Base-by-base conservation (phyloP, 1,140 invertebrate genomes). In the Oncopodura yosiiana region DNA sequence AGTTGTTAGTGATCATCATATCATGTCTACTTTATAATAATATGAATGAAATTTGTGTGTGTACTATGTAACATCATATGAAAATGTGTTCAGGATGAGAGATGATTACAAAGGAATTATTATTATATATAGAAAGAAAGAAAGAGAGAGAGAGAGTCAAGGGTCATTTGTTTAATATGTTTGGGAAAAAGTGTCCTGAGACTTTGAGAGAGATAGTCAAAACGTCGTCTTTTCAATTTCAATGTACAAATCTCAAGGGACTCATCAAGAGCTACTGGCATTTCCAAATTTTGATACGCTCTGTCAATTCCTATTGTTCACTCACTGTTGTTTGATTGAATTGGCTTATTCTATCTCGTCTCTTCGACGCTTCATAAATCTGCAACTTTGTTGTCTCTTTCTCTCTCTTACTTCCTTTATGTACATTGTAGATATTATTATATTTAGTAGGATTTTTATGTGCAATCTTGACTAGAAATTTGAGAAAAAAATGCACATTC, bases 111-210 rank as follows among this genome's bases (percentile, higher is more conserved):
- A n/a, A n/a, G n/a, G n/a, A n/a, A n/a, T n/a, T n/a, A n/a, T n/a
- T n/a, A n/a, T n/a, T n/a, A n/a, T n/a, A 24, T n/a, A 5, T 4
- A 49, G 45, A 29, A 9, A 5, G 14, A 30, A 19, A 29, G 23
- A 27, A 19, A 41, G 27, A 37, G 30, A 45, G 42, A 53, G 38
- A 16, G 37, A 9, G 42, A 59, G 61, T 62, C 61, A 62, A 62
- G 61, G 61, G 61, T 62, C 61, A 58, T 62, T 62, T 62, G 53
- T 52, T 56, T 56, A 56, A 60, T 63, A 59, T 59, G 53, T 55
- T 60, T 55, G 48, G 45, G 26, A 49, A 46, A 37, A 38, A 41
- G 34, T 27, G 45, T 60, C 57, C 44, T 29, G 58, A 56, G 58
- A 48, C 49, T 30, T 37, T n/a, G 8, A 8, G 30, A 9, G 30